Base-by-base conservation (phyloP, 2,888 invertebrate species). In the Xestia rhomboidea region DNA sequence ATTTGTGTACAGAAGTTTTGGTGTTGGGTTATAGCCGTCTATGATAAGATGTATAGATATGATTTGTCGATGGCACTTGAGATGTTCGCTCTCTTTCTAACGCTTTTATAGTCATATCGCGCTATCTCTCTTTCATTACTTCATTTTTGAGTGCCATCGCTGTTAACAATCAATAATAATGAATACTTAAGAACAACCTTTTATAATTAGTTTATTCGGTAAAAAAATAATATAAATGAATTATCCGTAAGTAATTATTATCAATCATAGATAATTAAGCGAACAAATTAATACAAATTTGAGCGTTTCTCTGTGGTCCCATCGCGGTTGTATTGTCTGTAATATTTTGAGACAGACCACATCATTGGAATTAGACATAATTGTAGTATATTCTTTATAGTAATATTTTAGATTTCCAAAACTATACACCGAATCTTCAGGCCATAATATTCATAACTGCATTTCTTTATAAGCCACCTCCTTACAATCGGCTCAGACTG, bases 251-350 rank as follows among this genome's bases (percentile, higher is more conserved):
- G 57, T 71, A 68, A 63, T 68, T 69, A 21, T 27, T 63, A 73
- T 68, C 68, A 70, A 76, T 5, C 34, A 62, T 6, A 70, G 18
- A 60, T 18, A 57, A 51, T 74, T 76, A 76, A 67, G 34, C n/a
- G 51, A 66, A 46, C 27, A 75, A 73, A 81, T 62, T 67, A 71
- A 63, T 75, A 64, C n/a, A 57, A 54, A 76, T 81, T 89, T 88
- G 87, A 87, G 89, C 87, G 76, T 75, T 77, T 81, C 34, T 66
- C 68, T 77, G 72, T 89, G 89, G 89, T 85, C 89, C 87, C 89
- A 57, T 60, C 76, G 73, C 82, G 63, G 62, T 70, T 72, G 62
- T 63, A 79, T 84, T 68, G 68, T 73, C 57, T 70, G 46, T 66
- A 60, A 71, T 49, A 57, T 69, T 66, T 72, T 51, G 71, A 82